Evolutionary conservation across 1,140 invertebrate genomes (phyloP).

Genomic region (Drosophila varians): DNA sequence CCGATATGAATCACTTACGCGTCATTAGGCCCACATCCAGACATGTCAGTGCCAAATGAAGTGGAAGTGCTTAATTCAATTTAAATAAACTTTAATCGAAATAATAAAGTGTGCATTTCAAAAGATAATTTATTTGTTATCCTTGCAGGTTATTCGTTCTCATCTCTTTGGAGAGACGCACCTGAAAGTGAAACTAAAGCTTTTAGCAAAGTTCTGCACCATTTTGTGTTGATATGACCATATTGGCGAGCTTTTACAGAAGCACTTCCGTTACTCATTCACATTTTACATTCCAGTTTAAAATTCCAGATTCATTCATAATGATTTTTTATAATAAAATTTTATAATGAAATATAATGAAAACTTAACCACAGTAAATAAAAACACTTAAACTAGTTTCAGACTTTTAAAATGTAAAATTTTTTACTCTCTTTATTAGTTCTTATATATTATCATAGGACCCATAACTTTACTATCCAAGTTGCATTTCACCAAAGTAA

Average conservation of each 20-base stretch:
- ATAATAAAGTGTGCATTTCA: no score
- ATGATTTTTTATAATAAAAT: background rate
- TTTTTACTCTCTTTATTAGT: no score
- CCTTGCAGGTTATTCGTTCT: no score
- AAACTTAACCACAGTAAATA: no score
- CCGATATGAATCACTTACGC: conserved; percentile 43
- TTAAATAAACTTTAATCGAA: no score
- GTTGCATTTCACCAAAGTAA: no score
- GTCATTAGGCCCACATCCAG: conserved; percentile 17
- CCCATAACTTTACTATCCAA: background rate
- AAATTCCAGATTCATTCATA: no score
- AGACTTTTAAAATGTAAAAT: no score
- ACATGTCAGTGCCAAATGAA: conserved; percentile 30
- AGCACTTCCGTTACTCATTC: background rate
- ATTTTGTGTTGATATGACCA: conserved; percentile 8
- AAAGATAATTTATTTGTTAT: no score
- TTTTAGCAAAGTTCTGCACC: conserved; percentile 12
- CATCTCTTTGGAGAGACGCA: background rate
- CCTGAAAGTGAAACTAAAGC: background rate
- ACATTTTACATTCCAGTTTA: background rate
- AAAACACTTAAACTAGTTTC: no score
- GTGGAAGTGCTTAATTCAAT: conserved; percentile 7
- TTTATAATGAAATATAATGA: background rate
- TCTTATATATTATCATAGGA: conserved; percentile 3
- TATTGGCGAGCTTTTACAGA: background rate